Evolutionary conservation across 1,140 invertebrate genomes (phyloP), one percentile per base, ranked within the genome.

Genomic region (Pseudachorutes palmiensis): DNA sequence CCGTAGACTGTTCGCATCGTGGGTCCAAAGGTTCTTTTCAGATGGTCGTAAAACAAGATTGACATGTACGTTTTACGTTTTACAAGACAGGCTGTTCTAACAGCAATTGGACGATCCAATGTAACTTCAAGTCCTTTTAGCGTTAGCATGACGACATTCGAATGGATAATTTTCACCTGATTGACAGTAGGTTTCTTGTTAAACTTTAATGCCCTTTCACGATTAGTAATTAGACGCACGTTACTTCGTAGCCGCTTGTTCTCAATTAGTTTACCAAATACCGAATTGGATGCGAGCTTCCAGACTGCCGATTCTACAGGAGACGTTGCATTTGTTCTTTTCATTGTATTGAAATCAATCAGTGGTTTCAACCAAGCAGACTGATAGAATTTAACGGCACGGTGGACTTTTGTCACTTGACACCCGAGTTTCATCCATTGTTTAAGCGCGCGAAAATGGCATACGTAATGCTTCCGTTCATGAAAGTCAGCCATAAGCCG

Each of bases 271-370:
- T 74, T 32, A 65, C 75, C 70, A 72, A 75, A 26, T 24, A 45
- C 36, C 12, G 32, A 33, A 75, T 75, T 80, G 65, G 78, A 31
- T 3, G 58, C 28, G 2, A 65, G 30, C 74, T 82, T 83, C 62
- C 66, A 82, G 58, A 80, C 76, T 58, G 80, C 75, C 72, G 80
- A 78, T 71, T 79, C 76, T 68, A 81, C 80, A n/a, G 72, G 74
- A 65, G 75, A 77, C 49, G 62, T 76, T 12, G 80, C 76, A 33
- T 71, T 31, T 63, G 68, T 74, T 74, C 79, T 70, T 24, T 76
- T 60, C 2, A 74, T 26, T 2, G 64, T 66, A 30, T 66, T 66
- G 16, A 62, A 62, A 1, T 62, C 32, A 41, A 69, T 57, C 19
- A 49, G 66, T 0, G 36, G 1, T 24, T 41, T 58, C 22, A 69